Evolutionary conservation across 2,888 invertebrate genomes (phyloP).

Genomic region (Ceramica pisi): DNA sequence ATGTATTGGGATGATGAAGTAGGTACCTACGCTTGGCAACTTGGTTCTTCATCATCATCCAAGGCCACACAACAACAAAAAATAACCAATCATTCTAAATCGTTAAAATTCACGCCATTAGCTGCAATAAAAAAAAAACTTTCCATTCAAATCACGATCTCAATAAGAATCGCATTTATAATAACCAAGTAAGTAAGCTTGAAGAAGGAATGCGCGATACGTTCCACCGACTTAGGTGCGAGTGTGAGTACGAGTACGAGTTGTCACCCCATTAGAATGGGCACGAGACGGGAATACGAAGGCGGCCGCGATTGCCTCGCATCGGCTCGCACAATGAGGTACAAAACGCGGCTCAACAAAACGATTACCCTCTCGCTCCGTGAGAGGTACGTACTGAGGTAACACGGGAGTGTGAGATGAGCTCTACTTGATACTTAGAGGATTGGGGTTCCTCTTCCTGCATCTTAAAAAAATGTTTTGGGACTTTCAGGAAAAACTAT

Average conservation of each 20-base stretch:
- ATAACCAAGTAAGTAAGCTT: slow-evolving; percentile 76
- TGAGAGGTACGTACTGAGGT: slow-evolving; percentile 72
- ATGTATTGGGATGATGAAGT: not conserved
- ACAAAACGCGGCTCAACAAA: slow-evolving; percentile 85
- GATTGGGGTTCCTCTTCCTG: not conserved
- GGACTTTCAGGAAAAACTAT: too few relatives aligned
- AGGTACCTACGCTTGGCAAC: not conserved
- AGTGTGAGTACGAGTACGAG: slow-evolving; percentile 74
- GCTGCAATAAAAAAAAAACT: slow-evolving; percentile 56
- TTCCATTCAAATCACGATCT: slow-evolving; percentile 73
- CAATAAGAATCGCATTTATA: slow-evolving; percentile 80
- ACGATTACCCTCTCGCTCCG: slow-evolving; percentile 86
- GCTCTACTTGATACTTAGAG: slow-evolving; percentile 70
- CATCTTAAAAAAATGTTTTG: not conserved
- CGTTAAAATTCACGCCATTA: slow-evolving; percentile 28
- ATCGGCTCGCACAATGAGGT: slow-evolving; percentile 80
- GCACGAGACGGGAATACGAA: slow-evolving; percentile 83
- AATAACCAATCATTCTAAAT: too few relatives aligned
- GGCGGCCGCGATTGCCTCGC: slow-evolving; percentile 79
- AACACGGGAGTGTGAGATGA: slow-evolving; percentile 65
- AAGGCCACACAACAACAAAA: not conserved
- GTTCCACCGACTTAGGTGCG: slow-evolving; percentile 70
- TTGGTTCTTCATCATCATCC: not conserved
- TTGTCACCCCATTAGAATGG: slow-evolving; percentile 84
- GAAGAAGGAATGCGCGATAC: slow-evolving; percentile 73